Evolutionary conservation across 2,113 vertebrate genomes (phyloP).

Genomic region (Aphelocoma coerulescens): DNA sequence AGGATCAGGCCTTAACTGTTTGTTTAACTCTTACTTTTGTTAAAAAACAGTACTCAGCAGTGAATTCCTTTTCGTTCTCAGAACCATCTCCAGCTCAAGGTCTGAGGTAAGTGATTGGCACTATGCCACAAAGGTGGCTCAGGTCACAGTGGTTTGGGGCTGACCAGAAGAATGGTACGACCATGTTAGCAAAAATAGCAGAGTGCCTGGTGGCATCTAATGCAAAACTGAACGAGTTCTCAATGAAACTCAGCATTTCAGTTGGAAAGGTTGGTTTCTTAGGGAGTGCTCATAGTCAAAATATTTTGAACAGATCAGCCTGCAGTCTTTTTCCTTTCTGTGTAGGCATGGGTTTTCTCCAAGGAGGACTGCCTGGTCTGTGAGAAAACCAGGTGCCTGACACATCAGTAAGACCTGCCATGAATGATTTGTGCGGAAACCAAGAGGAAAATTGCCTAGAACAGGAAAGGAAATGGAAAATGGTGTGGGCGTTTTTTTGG

Average conservation of each 20-base stretch:
- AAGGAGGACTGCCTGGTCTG: neutral
- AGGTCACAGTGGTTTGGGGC: neutral
- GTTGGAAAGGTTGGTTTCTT: neutral
- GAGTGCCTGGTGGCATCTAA: neutral
- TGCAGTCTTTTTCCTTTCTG: neutral
- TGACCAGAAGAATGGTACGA: neutral
- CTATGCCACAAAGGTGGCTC: accelerated
- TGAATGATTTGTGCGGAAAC: neutral
- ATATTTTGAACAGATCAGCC: neutral
- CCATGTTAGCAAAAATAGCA: accelerated
- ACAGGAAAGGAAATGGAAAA: neutral
- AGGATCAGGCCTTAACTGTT: neutral
- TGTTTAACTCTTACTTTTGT: neutral
- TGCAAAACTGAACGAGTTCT: neutral
- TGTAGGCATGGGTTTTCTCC: neutral
- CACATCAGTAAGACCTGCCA: neutral
- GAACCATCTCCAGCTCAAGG: neutral
- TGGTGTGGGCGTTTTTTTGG: accelerated
- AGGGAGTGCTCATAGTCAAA: neutral
- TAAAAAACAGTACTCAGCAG: neutral
- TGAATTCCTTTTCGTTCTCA: neutral
- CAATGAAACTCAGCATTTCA: neutral
- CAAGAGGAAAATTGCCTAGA: neutral
- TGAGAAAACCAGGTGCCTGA: neutral
- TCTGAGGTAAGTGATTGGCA: neutral